Evolutionary conservation across 2,888 invertebrate species (phyloP).

Genomic region (Micropterix aruncella): DNA sequence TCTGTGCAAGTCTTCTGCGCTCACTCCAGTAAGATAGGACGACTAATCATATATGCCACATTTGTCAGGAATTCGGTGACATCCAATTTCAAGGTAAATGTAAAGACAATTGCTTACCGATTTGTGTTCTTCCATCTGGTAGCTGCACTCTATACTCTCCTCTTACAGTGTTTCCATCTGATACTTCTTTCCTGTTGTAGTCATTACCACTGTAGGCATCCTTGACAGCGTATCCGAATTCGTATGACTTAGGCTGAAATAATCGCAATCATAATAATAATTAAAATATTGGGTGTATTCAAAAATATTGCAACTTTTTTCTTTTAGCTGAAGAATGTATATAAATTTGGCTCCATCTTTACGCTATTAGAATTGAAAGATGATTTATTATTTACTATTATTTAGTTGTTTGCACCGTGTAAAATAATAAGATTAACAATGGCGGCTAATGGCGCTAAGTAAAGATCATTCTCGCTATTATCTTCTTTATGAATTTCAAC

Average conservation of each 20-base stretch:
- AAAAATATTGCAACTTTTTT: conserved; percentile 2
- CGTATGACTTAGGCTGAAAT: conserved; percentile 57
- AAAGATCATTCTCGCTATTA: no score
- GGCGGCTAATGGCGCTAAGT: no score
- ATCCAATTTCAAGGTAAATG: no score
- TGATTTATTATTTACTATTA: background rate
- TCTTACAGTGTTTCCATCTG: conserved; percentile 58
- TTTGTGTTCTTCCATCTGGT: conserved; percentile 50
- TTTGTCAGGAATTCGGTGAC: no score
- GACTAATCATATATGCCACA: no score
- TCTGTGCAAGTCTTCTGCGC: no score
- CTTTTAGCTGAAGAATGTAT: background rate
- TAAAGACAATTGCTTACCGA: no score
- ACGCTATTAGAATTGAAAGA: background rate
- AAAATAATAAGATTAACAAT: no score
- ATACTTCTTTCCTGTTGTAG: conserved; percentile 53
- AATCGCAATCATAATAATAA: conserved; percentile 1
- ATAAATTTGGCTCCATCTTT: background rate
- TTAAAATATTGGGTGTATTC: conserved; percentile 4
- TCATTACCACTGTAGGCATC: conserved; percentile 62
- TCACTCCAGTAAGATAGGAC: no score
- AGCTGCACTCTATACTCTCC: conserved; percentile 52
- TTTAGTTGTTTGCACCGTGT: no score
- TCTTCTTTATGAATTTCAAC: no score
- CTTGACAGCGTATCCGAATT: conserved; percentile 68